Base-by-base conservation (phyloP, 2,797 vertebrate species). In the Australoheros facetus region DNA sequence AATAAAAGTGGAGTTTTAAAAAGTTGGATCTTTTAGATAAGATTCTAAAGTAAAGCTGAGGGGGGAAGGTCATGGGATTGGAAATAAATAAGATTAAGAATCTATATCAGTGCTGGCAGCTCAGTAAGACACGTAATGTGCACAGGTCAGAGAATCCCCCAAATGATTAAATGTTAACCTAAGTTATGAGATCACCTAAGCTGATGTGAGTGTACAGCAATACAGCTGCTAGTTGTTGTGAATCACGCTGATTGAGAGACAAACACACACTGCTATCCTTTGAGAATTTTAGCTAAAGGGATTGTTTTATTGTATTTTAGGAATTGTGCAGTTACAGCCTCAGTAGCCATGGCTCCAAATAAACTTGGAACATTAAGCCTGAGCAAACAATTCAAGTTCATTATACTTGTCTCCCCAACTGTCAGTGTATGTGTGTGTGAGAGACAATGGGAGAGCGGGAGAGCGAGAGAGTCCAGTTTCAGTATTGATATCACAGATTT, bases 401-500 rank as follows among this genome's bases (percentile, higher is more conserved):
- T 56, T 32, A 30, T 62, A 51, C 59, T 73, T 39, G 76, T 76
- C n/a, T 51, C 64, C 10, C 19, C 3, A 51, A 19, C 42, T 71
- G 5, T 48, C 23, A 51, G 11, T 64, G 45, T 32, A 34, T 56
- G 83, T 56, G 42, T 45, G 42, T 45, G 51, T 71, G 34, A 62
- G 57, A 51, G 56, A 23, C 78, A 21, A 56, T 32, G 66, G 13
- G 66, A 45, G 77, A 21, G 26, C 62, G 57, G 58, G 59, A 23
- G 60, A 42, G 73, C 12, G 11, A 53, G 74, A 74, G 88, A 83
- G 93, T 91, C 91, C 11, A 39, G 84, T 94, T 95, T 94, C 93
- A 90, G 85, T 91, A 91, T 93, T 93, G 92, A 94, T 93, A 95
- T 87, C 88, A 80, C 90, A 92, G 79, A 94, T 91, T 88, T 92